Conservation (phyloP, 2,113 vertebrate genomes). For the Mustelus asterias region DNA sequence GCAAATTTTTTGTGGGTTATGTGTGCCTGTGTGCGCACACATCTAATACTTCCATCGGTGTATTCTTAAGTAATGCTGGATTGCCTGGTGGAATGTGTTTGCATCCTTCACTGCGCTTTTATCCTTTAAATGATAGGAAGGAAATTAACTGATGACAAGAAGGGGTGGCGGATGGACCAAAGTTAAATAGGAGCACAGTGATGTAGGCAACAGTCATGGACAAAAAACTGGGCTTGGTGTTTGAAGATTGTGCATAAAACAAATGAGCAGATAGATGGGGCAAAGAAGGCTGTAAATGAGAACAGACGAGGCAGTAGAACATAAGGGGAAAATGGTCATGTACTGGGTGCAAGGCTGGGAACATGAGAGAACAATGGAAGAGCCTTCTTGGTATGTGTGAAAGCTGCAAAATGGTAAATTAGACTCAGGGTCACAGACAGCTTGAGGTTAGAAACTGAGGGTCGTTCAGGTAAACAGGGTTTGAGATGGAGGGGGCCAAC, state of each 20-base stretch:
- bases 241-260: neutral
- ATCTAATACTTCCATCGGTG: neutral
- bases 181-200: no score
- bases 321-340: neutral
- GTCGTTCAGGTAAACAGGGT: neutral
- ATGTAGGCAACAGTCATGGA: no score
- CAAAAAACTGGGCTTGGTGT: no score
- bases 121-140: no score
- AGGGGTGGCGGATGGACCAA: no score
- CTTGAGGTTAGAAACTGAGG: neutral
- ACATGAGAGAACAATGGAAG: neutral
- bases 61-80: no score
- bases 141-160: no score
- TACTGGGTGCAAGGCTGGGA: neutral
- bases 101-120: no score
- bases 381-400: neutral
- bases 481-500: neutral
- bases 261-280: neutral
- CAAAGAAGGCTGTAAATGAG: neutral
- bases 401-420: neutral
- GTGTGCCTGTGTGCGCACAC: neutral
- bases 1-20: neutral
- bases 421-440: neutral
- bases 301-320: neutral
- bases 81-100: no score